Conservation (phyloP, 1,140 invertebrate species). For the Orchestia grillus region DNA sequence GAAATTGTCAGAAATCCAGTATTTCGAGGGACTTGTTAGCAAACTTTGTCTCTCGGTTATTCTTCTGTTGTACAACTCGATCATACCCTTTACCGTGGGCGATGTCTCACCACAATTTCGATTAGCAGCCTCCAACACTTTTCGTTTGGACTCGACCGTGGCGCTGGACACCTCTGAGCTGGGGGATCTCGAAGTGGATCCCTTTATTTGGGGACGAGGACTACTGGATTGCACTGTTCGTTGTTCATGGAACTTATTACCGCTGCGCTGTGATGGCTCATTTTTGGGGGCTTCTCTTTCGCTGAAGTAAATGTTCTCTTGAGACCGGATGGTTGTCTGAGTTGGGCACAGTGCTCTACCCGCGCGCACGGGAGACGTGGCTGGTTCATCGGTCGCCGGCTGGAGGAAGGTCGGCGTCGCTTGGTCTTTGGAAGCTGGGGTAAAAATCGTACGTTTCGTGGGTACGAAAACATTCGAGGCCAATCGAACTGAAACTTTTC, state of each 20-base stretch:
- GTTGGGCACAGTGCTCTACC: not conserved
- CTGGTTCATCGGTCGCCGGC: not conserved
- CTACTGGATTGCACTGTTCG: not conserved
- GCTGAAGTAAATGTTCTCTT: not conserved
- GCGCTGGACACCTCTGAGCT: not conserved
- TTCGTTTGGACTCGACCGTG: slow-evolving; percentile 22
- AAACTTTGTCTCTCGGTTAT: slow-evolving; percentile 50
- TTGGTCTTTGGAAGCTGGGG: slow-evolving; percentile 19
- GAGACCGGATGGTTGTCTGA: not conserved
- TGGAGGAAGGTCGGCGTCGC: slow-evolving; percentile 48
- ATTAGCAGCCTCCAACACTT: slow-evolving; percentile 2
- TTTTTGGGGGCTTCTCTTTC: not conserved
- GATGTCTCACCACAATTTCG: slow-evolving; percentile 4
- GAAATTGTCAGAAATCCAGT: slow-evolving; percentile 29
- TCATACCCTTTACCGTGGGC: slow-evolving; percentile 44
- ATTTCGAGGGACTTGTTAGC: slow-evolving; percentile 45
- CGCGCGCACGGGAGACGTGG: not conserved
- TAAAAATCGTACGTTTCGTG: slow-evolving; percentile 52
- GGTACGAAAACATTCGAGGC: slow-evolving; percentile 47
- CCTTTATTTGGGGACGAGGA: not conserved
- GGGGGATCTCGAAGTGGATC: not conserved
- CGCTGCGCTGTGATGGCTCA: not conserved
- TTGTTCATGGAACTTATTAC: not conserved
- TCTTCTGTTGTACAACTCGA: slow-evolving; percentile 38
- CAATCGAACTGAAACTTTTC: not conserved